Percentiles rank a stretch among this genome's conserved stretches.
Conservation (phyloP, 2,888 invertebrate genomes). For the Hirudinaria manillensis region DNA sequence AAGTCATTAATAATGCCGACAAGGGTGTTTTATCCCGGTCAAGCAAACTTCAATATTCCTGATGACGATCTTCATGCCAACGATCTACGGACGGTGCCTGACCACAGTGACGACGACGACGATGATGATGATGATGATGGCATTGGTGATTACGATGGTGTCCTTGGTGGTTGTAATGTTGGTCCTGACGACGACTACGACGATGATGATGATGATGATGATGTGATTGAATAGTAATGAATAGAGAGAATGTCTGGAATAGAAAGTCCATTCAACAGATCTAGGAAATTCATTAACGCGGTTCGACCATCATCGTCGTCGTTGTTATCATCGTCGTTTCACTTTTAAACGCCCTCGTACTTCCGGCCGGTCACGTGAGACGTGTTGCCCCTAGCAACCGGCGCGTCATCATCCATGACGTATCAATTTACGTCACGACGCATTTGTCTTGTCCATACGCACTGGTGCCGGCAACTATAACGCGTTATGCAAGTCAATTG, state of each 20-base stretch:
- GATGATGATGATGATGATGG: not conserved
- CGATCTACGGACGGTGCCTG: too few relatives aligned
- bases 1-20: conserved; percentile 19
- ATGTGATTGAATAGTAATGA: not conserved
- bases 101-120: not conserved
- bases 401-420: conserved; percentile 25
- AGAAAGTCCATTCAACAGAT: not conserved
- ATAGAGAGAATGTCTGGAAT: not conserved
- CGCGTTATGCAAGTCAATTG: conserved; percentile 20
- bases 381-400: conserved; percentile 31
- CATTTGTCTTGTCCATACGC: conserved; percentile 19
- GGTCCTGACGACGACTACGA: not conserved
- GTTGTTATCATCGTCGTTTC: not conserved
- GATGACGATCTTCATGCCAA: too few relatives aligned
- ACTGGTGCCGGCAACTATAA: not conserved
- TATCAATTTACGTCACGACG: conserved; percentile 32
- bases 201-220: not conserved
- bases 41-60: conserved; percentile 5
- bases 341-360: conserved; percentile 16
- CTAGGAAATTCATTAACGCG: too few relatives aligned
- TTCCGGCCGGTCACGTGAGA: conserved; percentile 20
- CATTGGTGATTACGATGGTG: not conserved
- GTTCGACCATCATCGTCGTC: not conserved
- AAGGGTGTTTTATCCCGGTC: conserved; percentile 19
- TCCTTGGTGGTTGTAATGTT: not conserved